A percentile compares a stretch with the other conserved stretches of the same genome.
These are phyloP conservation scores for Anthonomus grandis DNA, from an alignment of 1,140 invertebrate genomes.

Conservation along the genomic window DNA sequence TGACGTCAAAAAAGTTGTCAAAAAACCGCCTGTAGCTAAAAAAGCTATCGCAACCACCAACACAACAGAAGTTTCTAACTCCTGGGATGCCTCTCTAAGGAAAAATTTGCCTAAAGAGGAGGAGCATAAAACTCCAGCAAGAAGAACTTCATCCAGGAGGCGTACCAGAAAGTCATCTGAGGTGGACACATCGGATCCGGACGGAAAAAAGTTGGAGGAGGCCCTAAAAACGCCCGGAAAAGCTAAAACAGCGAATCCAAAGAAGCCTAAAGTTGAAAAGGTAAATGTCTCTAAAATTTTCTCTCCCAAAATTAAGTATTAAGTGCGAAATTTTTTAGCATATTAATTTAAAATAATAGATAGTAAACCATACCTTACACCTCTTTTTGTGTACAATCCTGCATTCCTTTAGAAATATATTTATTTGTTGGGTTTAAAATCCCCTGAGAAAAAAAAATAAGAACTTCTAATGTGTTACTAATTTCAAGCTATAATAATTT, in stretches of 20 bases:
- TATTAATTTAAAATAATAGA: too few relatives aligned
- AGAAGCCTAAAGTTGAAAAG: neutral
- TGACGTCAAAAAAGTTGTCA: neutral
- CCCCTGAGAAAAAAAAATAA: too few relatives aligned
- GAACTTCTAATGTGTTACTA: too few relatives aligned
- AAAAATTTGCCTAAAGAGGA: neutral
- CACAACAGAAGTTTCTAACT: neutral
- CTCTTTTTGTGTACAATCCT: too few relatives aligned
- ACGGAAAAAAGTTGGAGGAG: conserved; percentile 18
- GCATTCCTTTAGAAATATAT: too few relatives aligned
- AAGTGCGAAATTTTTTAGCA: too few relatives aligned
- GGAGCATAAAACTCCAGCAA: neutral
- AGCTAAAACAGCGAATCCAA: conserved; percentile 7
- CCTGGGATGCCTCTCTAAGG: conserved; percentile 12
- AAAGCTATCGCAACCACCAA: too few relatives aligned
- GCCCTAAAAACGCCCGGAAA: conserved; percentile 23
- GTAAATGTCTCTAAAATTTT: too few relatives aligned
- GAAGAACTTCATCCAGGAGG: neutral
- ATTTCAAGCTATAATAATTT: too few relatives aligned
- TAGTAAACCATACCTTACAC: too few relatives aligned
- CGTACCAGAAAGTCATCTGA: neutral
- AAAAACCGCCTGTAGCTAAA: neutral
- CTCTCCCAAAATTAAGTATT: too few relatives aligned
- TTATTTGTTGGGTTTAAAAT: too few relatives aligned
- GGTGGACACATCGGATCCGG: conserved; percentile 8